These are phyloP conservation scores for Dissostichus mawsoni DNA, from an alignment of 2,113 vertebrate species.

Conservation along the genomic window DNA sequence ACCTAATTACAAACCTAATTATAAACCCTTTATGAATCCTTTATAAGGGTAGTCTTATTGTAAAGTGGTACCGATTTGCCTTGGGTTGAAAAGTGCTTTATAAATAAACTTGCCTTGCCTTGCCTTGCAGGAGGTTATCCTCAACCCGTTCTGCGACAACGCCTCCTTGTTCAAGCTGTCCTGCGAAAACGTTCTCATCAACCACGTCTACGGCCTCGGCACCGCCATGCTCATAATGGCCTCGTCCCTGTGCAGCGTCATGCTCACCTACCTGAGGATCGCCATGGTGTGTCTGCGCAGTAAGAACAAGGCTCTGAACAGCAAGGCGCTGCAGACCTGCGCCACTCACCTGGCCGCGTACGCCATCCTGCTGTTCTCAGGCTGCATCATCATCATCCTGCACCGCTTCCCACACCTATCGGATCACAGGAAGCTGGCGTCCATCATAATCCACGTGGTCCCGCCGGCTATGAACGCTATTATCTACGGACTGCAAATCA, in stretches of 20 bases:
- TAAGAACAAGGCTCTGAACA: slow-evolving; percentile 45
- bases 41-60: no score
- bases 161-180: slow-evolving; percentile 43
- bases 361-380: slow-evolving; percentile 48
- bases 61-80: no score
- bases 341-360: slow-evolving; percentile 66
- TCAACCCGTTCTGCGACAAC: slow-evolving; percentile 66
- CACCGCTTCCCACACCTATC: slow-evolving; percentile 59
- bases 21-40: no score
- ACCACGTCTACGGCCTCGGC: slow-evolving; percentile 67
- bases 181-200: slow-evolving; percentile 64
- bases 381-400: slow-evolving; percentile 20
- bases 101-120: slow-evolving; percentile 41
- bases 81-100: no score
- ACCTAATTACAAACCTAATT: no score
- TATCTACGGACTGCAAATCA: slow-evolving; percentile 75
- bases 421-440: slow-evolving; percentile 52
- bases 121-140: slow-evolving; percentile 44
- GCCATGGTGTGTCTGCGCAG: slow-evolving; percentile 38
- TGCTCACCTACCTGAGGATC: slow-evolving; percentile 74
- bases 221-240: slow-evolving; percentile 25
- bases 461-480: slow-evolving; percentile 62
- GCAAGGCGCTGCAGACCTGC: slow-evolving; percentile 71
- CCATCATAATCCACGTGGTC: slow-evolving; percentile 57
- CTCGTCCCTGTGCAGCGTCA: slow-evolving; percentile 50